Evolutionary conservation across 2,888 invertebrate genomes (phyloP).

Genomic region (Stenurella melanura): DNA sequence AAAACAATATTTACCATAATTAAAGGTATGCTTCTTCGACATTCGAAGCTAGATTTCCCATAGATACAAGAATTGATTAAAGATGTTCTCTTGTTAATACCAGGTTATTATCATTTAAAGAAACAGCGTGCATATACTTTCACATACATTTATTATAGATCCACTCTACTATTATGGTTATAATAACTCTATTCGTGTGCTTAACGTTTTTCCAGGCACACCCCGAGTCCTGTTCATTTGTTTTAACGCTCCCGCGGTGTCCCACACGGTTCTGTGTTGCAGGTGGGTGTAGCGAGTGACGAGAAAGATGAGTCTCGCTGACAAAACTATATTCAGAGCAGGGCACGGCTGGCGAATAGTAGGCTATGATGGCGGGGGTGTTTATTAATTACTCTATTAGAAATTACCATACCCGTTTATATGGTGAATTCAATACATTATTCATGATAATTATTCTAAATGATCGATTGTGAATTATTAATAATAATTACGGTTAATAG

Average conservation of each 20-base stretch:
- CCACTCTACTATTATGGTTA: slow-evolving; percentile 25
- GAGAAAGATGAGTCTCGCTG: slow-evolving; percentile 42
- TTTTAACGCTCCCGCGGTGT: slow-evolving; percentile 46
- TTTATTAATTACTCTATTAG: slow-evolving; percentile 45
- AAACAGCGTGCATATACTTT: slow-evolving; percentile 29
- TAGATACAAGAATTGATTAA: slow-evolving; percentile 11
- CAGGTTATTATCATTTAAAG: slow-evolving; percentile 34
- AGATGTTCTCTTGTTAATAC: slow-evolving; percentile 19
- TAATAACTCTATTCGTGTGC: slow-evolving; percentile 42
- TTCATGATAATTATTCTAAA: slow-evolving; percentile 44
- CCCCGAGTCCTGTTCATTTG: slow-evolving; percentile 37
- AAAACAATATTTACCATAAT: slow-evolving; percentile 4
- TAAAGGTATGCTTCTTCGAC: slow-evolving; percentile 19
- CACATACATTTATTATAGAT: slow-evolving; percentile 38
- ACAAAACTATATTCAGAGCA: slow-evolving; percentile 48
- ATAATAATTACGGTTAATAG: slow-evolving; percentile 44
- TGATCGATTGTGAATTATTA: slow-evolving; percentile 45
- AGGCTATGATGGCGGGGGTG: slow-evolving; percentile 33
- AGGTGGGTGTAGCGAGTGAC: slow-evolving; percentile 32
- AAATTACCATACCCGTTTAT: slow-evolving; percentile 40
- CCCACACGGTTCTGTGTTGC: slow-evolving; percentile 39
- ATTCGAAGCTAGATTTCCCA: slow-evolving; percentile 19
- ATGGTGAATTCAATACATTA: slow-evolving; percentile 35
- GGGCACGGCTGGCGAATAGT: slow-evolving; percentile 20
- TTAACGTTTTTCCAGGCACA: slow-evolving; percentile 26